phyloP scores from a whole-genome alignment of 1,140 invertebrate species.

The Drosophila nikananu region DNA sequence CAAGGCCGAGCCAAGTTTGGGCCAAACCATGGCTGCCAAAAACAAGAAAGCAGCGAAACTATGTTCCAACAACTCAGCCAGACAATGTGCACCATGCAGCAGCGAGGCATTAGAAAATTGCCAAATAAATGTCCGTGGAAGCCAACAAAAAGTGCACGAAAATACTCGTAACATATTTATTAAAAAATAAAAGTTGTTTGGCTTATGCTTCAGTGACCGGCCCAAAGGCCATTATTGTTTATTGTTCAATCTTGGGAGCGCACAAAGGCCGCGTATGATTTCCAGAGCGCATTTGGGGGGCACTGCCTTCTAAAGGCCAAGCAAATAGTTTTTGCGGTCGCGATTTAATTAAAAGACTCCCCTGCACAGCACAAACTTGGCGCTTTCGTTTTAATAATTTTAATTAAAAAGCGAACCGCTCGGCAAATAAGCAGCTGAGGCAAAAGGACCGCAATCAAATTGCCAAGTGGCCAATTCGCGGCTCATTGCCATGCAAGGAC shows the following conservation, averaged over 20 bases:
- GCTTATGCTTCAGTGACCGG: constrained; percentile 48
- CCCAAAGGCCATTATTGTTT: constrained; percentile 54
- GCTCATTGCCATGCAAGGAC: constrained; percentile 64
- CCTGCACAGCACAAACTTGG: constrained; percentile 26
- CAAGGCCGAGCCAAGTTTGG: constrained; percentile 48
- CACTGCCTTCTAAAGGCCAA: constrained; percentile 2
- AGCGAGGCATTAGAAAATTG: constrained; percentile 25
- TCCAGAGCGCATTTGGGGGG: constrained; percentile 1
- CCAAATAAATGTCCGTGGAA: constrained; percentile 26
- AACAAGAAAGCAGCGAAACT: constrained; percentile 38
- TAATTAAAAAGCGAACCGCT: constrained; percentile 42
- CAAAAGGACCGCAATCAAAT: constrained; percentile 72
- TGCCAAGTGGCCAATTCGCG: constrained; percentile 43
- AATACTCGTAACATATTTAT: constrained; percentile 69
- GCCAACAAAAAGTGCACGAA: constrained; percentile 1
- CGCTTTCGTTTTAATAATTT: constrained; percentile 63
- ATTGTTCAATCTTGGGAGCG: constrained; percentile 12
- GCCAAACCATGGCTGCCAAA: constrained; percentile 37
- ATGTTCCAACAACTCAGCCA: constrained; percentile 25
- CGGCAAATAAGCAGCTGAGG: constrained; percentile 44
- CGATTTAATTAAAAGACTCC: constrained; percentile 60
- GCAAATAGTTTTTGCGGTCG: constrained; percentile 26
- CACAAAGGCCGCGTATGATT: constrained; percentile 5
- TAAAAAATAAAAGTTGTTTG: constrained; percentile 57
- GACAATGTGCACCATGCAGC: constrained; percentile 24